Base-by-base conservation (phyloP, 2,888 invertebrate genomes). In the Zygothrica quintamaculata region DNA sequence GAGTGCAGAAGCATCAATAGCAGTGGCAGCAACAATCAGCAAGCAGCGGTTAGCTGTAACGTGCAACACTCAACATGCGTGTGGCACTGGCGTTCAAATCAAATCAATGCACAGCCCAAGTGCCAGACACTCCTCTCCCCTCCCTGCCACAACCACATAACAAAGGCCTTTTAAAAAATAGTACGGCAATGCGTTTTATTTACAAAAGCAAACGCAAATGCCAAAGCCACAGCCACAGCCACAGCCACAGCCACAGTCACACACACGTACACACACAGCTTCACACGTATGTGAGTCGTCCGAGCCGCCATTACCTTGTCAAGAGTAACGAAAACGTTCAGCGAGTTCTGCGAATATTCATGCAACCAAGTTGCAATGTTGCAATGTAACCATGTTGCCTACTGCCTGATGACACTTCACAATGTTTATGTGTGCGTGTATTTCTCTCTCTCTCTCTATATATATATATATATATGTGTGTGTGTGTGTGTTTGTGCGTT, bases 121-220 rank as follows among this genome's bases (percentile, higher is more conserved):
- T 40, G 25, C 16, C 25, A 9, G 18, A n/a, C 22, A 8, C 0
- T 15, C 40, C 34, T 16, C 31, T 16, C 42, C 12, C 26, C 29
- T 42, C 8, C 18, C 12, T 43, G 53, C 9, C 26, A 29, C n/a
- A 34, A 37, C 36, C 29, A 34, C 22, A 13, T 36, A 60, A 60
- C 47, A 52, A 44, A 69, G 56, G 55, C 53, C 44, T 39, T 18
- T 26, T 22, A 22, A 42, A 18, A 56, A 42, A 47, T 31, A 66
- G 68, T 58, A 68, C 53, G 73, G 62, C 62, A 68, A 61, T 65
- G 71, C 65, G 52, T 65, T 74, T 65, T 60, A 62, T 70, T 74
- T 76, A 66, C 81, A 69, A 65, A 66, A 59, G 72, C 59, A 52
- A 65, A 42, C 43, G 61, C 57, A 60, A 56, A 58, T 50, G 56